Evolutionary conservation across 2,888 invertebrate species (phyloP).

Genomic region (Morpho deidamia): DNA sequence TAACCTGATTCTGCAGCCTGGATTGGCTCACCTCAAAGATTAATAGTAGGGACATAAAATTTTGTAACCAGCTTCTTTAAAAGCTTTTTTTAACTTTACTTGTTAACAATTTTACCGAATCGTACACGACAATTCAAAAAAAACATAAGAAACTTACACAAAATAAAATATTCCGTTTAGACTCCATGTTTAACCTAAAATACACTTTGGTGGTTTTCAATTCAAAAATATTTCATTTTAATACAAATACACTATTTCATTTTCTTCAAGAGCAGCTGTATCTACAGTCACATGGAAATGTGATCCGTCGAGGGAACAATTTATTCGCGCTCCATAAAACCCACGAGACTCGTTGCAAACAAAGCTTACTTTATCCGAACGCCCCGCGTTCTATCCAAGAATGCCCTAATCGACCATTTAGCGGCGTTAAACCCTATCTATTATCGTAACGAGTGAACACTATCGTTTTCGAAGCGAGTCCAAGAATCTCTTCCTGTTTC

Average conservation of each 20-base stretch:
- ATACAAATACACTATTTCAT: background rate
- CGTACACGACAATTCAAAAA: too few species aligned
- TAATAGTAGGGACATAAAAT: too few species aligned
- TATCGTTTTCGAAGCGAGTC: constrained; percentile 59
- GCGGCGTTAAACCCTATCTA: constrained; percentile 32
- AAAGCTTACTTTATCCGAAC: constrained; percentile 69
- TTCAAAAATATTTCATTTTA: too few species aligned
- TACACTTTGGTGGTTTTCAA: too few species aligned
- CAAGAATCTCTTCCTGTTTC: constrained; percentile 43
- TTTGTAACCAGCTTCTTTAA: too few species aligned
- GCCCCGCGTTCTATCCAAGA: constrained; percentile 39
- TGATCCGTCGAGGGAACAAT: constrained; percentile 49
- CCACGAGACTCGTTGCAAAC: constrained; percentile 58
- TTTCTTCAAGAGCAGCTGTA: background rate
- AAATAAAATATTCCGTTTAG: too few species aligned
- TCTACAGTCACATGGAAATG: constrained; percentile 32
- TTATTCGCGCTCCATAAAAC: constrained; percentile 51
- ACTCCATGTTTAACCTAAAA: too few species aligned
- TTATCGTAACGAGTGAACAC: constrained; percentile 64
- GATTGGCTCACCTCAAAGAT: too few species aligned
- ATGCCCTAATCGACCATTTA: constrained; percentile 39
- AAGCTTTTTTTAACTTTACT: too few species aligned
- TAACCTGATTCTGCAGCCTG: too few species aligned
- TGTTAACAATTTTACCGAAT: too few species aligned
- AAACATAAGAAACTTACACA: too few species aligned